Percentiles rank a stretch among this genome's conserved stretches.
Conservation (phyloP, 2,113 vertebrate species). For the Odontophorus gujanensis region DNA sequence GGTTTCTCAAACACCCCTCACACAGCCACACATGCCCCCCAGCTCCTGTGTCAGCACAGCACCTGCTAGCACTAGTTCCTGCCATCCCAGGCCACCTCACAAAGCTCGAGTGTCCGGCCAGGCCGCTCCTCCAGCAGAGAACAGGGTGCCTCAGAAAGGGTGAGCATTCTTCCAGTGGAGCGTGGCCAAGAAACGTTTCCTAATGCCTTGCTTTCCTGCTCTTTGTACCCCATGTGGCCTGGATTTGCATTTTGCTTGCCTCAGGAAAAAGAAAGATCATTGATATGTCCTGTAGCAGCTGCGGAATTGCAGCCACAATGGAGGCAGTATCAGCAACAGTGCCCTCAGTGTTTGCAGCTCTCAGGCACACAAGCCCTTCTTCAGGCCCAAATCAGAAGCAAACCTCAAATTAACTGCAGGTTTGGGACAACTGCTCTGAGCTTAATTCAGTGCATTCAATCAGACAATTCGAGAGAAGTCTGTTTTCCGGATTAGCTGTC, state of each 20-base stretch:
- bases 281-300: slow-evolving; percentile 7
- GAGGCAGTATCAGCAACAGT: neutral
- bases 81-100: neutral
- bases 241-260: slow-evolving; percentile 26
- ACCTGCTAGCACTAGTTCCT: neutral
- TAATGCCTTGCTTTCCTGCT: slow-evolving; percentile 13
- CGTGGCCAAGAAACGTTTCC: neutral
- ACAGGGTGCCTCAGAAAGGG: neutral
- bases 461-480: neutral
- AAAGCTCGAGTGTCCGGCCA: neutral
- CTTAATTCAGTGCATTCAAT: neutral
- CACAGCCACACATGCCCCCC: neutral
- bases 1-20: neutral
- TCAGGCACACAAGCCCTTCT: neutral
- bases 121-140: accelerated
- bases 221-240: neutral
- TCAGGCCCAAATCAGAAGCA: neutral
- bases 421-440: neutral
- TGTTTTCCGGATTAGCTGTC: neutral
- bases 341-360: neutral
- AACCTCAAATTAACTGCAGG: neutral
- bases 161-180: neutral
- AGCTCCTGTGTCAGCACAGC: neutral
- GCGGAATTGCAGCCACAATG: neutral
- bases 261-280: neutral